Evolutionary conservation across 2,888 invertebrate species (phyloP).

Genomic region (Sipha maydis): DNA sequence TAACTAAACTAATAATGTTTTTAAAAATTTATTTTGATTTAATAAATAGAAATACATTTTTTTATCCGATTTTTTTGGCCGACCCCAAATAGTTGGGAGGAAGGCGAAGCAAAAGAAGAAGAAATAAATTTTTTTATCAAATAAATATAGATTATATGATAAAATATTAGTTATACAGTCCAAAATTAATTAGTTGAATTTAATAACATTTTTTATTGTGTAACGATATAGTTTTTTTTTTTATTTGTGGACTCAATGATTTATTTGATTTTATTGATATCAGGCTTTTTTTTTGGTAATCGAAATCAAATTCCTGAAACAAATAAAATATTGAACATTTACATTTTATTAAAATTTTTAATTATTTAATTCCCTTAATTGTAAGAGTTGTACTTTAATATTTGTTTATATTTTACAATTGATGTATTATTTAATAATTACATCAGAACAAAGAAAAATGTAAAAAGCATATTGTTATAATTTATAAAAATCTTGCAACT

Average conservation of each 20-base stretch:
- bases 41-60: neutral
- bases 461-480: neutral
- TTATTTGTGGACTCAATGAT: neutral
- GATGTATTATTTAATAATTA: neutral
- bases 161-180: slow-evolving; percentile 21
- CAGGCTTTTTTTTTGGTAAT: slow-evolving; percentile 4
- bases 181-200: neutral
- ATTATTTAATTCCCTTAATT: neutral
- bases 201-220: neutral
- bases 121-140: neutral
- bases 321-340: slow-evolving; percentile 14
- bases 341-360: neutral
- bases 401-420: neutral
- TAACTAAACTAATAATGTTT: neutral
- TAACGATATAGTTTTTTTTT: neutral
- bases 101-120: too few species aligned
- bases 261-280: slow-evolving; percentile 3
- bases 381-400: neutral
- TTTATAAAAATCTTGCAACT: too few species aligned
- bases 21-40: neutral
- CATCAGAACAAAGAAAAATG: too few species aligned
- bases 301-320: slow-evolving; percentile 44
- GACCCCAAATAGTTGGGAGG: too few species aligned
- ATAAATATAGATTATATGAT: neutral
- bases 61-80: too few species aligned